Evolutionary conservation across 2,113 vertebrate genomes (phyloP).

Genomic region (Dipodomys ordii): DNA sequence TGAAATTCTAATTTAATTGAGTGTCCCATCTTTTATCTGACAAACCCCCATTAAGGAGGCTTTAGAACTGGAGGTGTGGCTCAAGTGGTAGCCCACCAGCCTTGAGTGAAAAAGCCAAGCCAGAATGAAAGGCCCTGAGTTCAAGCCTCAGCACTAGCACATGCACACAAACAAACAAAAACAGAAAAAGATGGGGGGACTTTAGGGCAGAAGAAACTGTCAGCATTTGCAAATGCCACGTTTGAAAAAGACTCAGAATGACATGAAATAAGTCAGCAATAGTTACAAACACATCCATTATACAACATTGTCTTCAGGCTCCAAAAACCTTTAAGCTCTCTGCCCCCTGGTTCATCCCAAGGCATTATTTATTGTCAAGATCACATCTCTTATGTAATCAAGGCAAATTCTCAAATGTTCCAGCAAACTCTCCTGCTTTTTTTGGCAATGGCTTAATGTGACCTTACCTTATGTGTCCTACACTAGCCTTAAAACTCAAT

Average conservation of each 20-base stretch:
- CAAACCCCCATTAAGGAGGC: not conserved
- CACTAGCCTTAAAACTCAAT: not conserved
- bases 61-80: no score
- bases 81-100: no score
- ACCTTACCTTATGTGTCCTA: not conserved
- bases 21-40: not conserved
- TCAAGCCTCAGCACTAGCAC: no score
- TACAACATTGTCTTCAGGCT: not conserved
- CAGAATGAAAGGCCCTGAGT: no score
- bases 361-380: not conserved
- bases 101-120: no score
- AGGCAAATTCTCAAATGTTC: conserved; percentile 53
- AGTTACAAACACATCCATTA: not conserved
- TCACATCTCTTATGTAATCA: not conserved
- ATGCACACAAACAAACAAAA: no score
- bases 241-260: conserved; percentile 8
- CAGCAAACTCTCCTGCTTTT: conserved; percentile 25
- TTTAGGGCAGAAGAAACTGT: not conserved
- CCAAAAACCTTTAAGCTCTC: not conserved
- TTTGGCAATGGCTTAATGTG: not conserved
- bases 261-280: not conserved
- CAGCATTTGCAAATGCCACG: not conserved
- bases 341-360: not conserved
- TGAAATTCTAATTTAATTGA: conserved; percentile 47
- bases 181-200: not conserved